Evolutionary conservation across 2,797 vertebrate species (phyloP), one percentile per base, ranked within the genome.

Genomic region (Aphelocoma californica): DNA sequence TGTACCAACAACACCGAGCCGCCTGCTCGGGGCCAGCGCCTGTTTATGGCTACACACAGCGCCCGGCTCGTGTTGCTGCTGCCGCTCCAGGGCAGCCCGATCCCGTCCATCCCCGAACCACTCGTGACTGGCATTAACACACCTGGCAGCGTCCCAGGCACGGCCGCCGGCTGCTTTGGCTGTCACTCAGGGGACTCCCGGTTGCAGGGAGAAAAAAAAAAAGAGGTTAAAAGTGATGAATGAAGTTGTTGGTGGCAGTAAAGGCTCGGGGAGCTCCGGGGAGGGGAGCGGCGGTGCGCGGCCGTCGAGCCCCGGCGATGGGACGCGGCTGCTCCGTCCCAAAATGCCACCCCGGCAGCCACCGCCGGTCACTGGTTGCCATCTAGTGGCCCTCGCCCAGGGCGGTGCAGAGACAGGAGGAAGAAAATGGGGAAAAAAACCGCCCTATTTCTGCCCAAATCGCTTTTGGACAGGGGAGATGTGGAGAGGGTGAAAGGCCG

Each of bases 31-130:
- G 73, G 61, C 10, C 1, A 26, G 90, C 10, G 14, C 28, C 67
- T 95, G 95, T 95, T 97, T 93, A 89, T 50, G 93, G 96, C 48
- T 15, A 45, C 38, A 73, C 92, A 81, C 26, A 2, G 25, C 10
- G 1, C 58, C 54, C 54, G 3, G 89, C 91, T 86, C 62, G 18
- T 32, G 53, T 84, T 92, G 70, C 81, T 9, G 88, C 65, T 23
- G 2, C 14, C 19, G 70, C 65, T 47, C 9, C 1, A 44, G 89
- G 51, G 87, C 92, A 62, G 2, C 56, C n/a, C 0, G 44, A 17
- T 32, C 90, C 54, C 3, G 10, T 3, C 61, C 34, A 66, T n/a
- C 38, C 83, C 74, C 23, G 19, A 9, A 3, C 3, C 5, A 12
- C 83, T 15, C 36, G 38, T 79, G 93, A 75, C 86, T 23, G 14